Conservation (phyloP, 2,888 invertebrate species). For the Drosophila phalerata region DNA sequence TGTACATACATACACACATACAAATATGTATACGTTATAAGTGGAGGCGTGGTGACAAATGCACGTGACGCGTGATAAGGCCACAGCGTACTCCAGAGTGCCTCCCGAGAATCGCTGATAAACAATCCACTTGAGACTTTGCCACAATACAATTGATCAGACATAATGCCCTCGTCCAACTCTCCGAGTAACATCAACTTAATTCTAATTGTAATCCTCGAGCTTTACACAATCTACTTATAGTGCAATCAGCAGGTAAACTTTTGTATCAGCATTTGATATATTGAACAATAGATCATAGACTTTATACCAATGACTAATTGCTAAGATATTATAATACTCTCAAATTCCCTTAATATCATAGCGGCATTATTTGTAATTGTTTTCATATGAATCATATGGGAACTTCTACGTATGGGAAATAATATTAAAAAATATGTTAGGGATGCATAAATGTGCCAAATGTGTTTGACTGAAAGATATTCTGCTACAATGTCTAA, state of each 20-base stretch:
- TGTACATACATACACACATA: not conserved
- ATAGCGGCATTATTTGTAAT: not conserved
- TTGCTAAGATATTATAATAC: not conserved
- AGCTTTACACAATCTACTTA: slow-evolving; percentile 20
- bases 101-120: slow-evolving; percentile 55
- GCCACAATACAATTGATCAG: slow-evolving; percentile 23
- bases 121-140: slow-evolving; percentile 65
- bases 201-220: slow-evolving; percentile 49
- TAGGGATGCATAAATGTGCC: not conserved
- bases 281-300: not conserved
- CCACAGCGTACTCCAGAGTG: slow-evolving; percentile 26
- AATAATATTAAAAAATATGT: not conserved
- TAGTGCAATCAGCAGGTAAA: slow-evolving; percentile 10
- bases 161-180: slow-evolving; percentile 37
- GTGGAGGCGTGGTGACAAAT: slow-evolving; percentile 28
- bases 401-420: not conserved
- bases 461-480: not conserved
- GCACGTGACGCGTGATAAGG: slow-evolving; percentile 68
- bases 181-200: too few relatives aligned
- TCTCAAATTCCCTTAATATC: slow-evolving; percentile 3
- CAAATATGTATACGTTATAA: slow-evolving; percentile 3
- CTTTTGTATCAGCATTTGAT: not conserved
- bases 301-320: not conserved
- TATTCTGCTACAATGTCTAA: not conserved
- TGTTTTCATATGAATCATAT: not conserved